These are phyloP conservation scores for Apaloderma vittatum DNA, from an alignment of 2,113 vertebrate species.

Conservation along the genomic window DNA sequence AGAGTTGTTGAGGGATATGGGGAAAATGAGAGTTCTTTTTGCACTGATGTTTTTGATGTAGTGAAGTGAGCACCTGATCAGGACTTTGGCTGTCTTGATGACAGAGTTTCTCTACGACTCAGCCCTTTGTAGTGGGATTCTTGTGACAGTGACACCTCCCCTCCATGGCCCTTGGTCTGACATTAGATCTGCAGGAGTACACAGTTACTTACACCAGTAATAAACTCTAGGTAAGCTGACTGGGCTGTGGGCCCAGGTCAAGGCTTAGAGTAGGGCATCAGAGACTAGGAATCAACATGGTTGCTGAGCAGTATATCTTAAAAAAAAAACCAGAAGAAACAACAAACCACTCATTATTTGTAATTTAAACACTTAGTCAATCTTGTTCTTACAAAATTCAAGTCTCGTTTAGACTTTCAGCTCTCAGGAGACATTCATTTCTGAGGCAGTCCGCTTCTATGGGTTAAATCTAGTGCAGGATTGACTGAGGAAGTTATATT, in stretches of 20 bases:
- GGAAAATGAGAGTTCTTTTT: neutral
- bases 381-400: neutral
- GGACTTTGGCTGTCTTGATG: neutral
- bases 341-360: neutral
- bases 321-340: too few relatives aligned
- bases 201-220: neutral
- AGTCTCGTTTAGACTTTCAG: neutral
- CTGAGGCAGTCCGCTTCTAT: neutral
- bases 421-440: neutral
- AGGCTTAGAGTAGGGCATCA: neutral
- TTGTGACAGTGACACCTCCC: neutral
- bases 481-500: neutral
- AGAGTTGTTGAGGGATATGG: neutral
- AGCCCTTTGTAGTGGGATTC: rapidly evolving
- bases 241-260: neutral
- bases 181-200: neutral
- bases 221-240: neutral
- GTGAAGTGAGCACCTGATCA: neutral
- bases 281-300: neutral
- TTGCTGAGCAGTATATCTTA: neutral
- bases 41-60: rapidly evolving
- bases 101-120: neutral
- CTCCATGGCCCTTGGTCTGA: neutral
- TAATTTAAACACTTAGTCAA: neutral
- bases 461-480: neutral